Evolutionary conservation across 2,888 invertebrate genomes (phyloP).

Genomic region (Aphidoletes aphidimyza): DNA sequence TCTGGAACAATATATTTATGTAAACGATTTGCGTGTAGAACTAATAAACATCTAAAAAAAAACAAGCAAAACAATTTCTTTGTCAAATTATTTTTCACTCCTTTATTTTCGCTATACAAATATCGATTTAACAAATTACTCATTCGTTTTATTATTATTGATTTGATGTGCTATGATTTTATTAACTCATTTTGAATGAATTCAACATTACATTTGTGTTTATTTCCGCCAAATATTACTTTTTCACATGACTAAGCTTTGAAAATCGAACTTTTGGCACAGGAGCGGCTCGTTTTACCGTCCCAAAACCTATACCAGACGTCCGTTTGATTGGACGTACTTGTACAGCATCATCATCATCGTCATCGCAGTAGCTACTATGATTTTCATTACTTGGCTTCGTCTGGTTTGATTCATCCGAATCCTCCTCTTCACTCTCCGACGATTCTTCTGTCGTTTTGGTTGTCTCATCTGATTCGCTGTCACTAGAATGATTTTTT

Average conservation of each 20-base stretch:
- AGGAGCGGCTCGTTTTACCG: not conserved
- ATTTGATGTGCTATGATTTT: not conserved
- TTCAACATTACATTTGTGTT: no score
- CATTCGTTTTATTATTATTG: not conserved
- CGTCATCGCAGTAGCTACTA: not conserved
- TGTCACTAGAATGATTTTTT: not conserved
- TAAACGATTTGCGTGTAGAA: constrained; percentile 4
- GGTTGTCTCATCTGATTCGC: not conserved
- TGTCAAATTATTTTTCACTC: not conserved
- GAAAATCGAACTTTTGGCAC: constrained; percentile 52
- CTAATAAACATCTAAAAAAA: constrained; percentile 8
- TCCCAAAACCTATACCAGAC: not conserved
- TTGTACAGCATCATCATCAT: constrained; percentile 11
- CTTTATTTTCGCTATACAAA: not conserved
- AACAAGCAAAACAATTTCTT: not conserved
- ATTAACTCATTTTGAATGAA: not conserved
- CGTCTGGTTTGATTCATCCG: not conserved
- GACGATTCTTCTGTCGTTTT: constrained; percentile 3
- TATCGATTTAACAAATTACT: constrained; percentile 28
- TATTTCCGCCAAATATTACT: not conserved
- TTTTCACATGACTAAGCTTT: not conserved
- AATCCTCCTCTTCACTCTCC: not conserved
- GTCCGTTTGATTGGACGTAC: not conserved
- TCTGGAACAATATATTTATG: constrained; percentile 43
- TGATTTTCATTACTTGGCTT: not conserved